Conservation (phyloP, 1,140 invertebrate genomes). For the Tetragnatha versicolor region DNA sequence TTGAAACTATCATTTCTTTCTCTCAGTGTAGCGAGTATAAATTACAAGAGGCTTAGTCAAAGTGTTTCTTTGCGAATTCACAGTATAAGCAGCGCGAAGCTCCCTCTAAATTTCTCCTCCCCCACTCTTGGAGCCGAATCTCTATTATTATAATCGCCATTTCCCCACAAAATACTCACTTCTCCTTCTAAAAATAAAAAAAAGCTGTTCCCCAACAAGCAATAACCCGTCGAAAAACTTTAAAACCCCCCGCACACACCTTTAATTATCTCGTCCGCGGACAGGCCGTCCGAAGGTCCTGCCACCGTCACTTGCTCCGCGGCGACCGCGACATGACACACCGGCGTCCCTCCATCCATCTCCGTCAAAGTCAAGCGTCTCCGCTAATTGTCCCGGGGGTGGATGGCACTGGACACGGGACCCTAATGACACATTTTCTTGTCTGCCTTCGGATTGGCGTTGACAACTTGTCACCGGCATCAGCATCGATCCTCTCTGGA, state of each 20-base stretch:
- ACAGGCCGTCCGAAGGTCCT: too few relatives aligned
- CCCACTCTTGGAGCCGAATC: too few relatives aligned
- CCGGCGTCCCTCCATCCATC: slow-evolving; percentile 53
- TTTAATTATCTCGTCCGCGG: slow-evolving; percentile 54
- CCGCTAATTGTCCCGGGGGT: slow-evolving; percentile 50
- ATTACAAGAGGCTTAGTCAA: too few relatives aligned
- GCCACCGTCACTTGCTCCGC: slow-evolving; percentile 49
- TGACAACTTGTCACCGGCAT: slow-evolving; percentile 48
- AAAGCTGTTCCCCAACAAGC: not conserved
- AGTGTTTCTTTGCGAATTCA: too few relatives aligned
- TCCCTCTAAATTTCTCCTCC: too few relatives aligned
- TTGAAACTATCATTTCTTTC: too few relatives aligned
- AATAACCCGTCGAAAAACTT: too few relatives aligned
- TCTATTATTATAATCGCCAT: too few relatives aligned
- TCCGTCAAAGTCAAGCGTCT: slow-evolving; percentile 52
- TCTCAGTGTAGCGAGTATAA: too few relatives aligned
- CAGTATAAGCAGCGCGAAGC: too few relatives aligned
- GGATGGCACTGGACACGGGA: slow-evolving; percentile 36
- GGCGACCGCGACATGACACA: slow-evolving; percentile 52
- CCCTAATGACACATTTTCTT: slow-evolving; percentile 41
- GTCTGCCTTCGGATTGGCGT: slow-evolving; percentile 50
- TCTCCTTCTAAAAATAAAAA: not conserved
- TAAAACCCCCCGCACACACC: slow-evolving; percentile 3
- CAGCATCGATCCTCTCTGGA: slow-evolving; percentile 15
- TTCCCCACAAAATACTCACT: too few relatives aligned